Percentiles rank a stretch among this genome's conserved stretches.
Evolutionary conservation across 2,797 vertebrate genomes (phyloP).

Genomic region (Cuniculus paca): DNA sequence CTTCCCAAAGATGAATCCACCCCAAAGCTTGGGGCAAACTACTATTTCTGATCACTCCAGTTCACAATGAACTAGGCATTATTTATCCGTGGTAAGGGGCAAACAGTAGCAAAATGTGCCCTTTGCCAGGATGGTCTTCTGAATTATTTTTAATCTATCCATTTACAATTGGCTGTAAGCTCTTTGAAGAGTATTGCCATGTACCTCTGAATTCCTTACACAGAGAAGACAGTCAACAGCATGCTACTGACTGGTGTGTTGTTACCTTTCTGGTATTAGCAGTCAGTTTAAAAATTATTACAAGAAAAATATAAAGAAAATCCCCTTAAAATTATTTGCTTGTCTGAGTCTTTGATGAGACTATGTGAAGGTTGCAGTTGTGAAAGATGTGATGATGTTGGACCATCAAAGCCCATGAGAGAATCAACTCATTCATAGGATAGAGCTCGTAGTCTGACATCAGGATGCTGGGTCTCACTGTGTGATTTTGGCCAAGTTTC

Average conservation of each 20-base stretch:
- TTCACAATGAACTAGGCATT: background rate
- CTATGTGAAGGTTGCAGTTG: background rate
- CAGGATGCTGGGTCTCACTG: background rate
- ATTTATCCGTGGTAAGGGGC: background rate
- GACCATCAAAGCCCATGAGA: background rate
- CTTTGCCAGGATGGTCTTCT: background rate
- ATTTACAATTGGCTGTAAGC: background rate
- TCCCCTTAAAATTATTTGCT: background rate
- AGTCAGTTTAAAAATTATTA: conserved; percentile 4
- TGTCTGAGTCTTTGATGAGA: background rate
- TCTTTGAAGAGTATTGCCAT: background rate
- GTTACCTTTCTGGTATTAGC: background rate
- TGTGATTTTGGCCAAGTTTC: background rate
- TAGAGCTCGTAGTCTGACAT: background rate
- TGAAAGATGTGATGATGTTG: background rate
- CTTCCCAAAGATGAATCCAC: no score
- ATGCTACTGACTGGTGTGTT: background rate
- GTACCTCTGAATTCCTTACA: background rate
- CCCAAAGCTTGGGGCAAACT: background rate
- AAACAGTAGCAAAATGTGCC: background rate
- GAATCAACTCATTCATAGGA: background rate
- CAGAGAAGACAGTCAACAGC: background rate
- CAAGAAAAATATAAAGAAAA: background rate
- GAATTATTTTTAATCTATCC: background rate
- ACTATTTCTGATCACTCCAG: background rate